phyloP scores from a whole-genome alignment of 2,113 vertebrate species.

The cattle (Bos taurus) region ARS-UCD2.0 NC_037342.1:37455001-37455500 shows the following conservation, averaged over 20 bases:
- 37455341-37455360: not conserved
- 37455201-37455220: not conserved
- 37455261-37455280: not conserved
- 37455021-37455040: not conserved
- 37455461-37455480: not conserved
- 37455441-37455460: not conserved
- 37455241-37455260: not conserved
- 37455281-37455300: not conserved
- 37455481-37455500: not conserved
- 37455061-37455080: not conserved
- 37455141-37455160: not conserved
- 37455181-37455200: not conserved
- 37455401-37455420: not conserved
- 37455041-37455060: not conserved
- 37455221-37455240: not conserved
- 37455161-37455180: not conserved
- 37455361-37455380: slow-evolving; percentile 1
- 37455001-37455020: not conserved
- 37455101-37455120: not conserved
- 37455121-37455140: not conserved
- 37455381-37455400: not conserved
- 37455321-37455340: not conserved
- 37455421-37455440: not conserved
- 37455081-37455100: not conserved
- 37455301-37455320: not conserved